Conservation (phyloP, 1,140 invertebrate species). For the Protaetia brevitarsis region DNA sequence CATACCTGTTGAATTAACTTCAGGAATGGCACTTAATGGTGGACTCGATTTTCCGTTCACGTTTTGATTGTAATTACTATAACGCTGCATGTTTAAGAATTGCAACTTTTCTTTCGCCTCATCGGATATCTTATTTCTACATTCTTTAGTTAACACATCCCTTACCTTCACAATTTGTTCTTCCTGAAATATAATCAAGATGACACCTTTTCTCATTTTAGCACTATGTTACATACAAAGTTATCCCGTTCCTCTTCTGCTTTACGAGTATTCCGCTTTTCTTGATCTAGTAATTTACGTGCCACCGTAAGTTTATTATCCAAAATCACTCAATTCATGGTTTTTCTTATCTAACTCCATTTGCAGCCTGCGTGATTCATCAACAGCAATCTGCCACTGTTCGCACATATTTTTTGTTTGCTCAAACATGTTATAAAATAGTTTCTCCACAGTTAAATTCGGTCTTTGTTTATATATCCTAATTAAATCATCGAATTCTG, state of each 20-base stretch:
- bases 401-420: slow-evolving; percentile 32
- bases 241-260: slow-evolving; percentile 63
- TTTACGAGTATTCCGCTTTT: slow-evolving; percentile 63
- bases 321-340: slow-evolving; percentile 51
- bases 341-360: slow-evolving; percentile 35
- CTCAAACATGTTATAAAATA: slow-evolving; percentile 36
- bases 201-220: not conserved
- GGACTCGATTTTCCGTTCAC: slow-evolving; percentile 34
- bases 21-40: slow-evolving; percentile 41
- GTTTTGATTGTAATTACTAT: slow-evolving; percentile 56
- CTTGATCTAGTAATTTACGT: slow-evolving; percentile 71
- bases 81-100: slow-evolving; percentile 47
- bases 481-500: slow-evolving; percentile 43
- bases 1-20: slow-evolving; percentile 46
- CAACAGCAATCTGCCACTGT: slow-evolving; percentile 22
- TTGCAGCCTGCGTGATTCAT: slow-evolving; percentile 38
- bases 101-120: slow-evolving; percentile 78
- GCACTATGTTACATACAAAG: slow-evolving; percentile 51
- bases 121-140: slow-evolving; percentile 55
- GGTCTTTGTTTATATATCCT: slow-evolving; percentile 31
- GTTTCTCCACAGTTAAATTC: slow-evolving; percentile 31
- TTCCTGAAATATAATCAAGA: slow-evolving; percentile 48
- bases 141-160: not conserved
- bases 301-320: slow-evolving; percentile 67
- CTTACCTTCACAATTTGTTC: slow-evolving; percentile 56